phyloP scores from a whole-genome alignment of 2,888 invertebrate genomes.

The Leptinotarsa juncta region DNA sequence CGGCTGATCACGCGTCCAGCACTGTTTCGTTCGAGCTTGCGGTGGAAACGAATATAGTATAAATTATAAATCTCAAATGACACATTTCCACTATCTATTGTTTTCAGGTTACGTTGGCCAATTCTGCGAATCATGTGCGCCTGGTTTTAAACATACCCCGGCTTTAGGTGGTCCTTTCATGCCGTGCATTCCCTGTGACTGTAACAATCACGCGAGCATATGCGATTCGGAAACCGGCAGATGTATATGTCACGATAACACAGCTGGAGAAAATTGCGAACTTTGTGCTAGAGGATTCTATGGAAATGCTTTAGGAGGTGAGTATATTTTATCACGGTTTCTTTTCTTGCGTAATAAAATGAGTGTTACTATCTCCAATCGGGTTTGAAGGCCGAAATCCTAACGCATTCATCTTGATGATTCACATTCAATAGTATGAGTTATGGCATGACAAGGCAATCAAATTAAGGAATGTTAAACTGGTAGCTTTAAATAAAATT shows the following conservation, averaged over 20 bases:
- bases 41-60: no score
- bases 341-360: no score
- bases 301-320: slow-evolving; percentile 83
- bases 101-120: slow-evolving; percentile 82
- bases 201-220: slow-evolving; percentile 94
- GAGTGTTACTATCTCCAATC: no score
- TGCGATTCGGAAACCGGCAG: slow-evolving; percentile 96
- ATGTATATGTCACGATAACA: slow-evolving; percentile 97
- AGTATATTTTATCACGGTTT: not conserved
- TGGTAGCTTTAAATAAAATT: no score
- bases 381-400: no score
- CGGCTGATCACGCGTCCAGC: no score
- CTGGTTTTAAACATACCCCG: slow-evolving; percentile 92
- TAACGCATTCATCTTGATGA: no score
- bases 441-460: no score
- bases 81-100: not conserved
- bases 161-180: slow-evolving; percentile 83
- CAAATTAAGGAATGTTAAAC: no score
- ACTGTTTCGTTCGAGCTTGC: no score
- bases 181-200: slow-evolving; percentile 95
- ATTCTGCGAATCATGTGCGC: slow-evolving; percentile 97
- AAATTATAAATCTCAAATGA: not conserved
- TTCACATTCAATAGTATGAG: no score
- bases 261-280: slow-evolving; percentile 95
- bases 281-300: slow-evolving; percentile 94